Evolutionary conservation across 1,140 invertebrate species (phyloP).

Genomic region (Brachionus koreanus): DNA sequence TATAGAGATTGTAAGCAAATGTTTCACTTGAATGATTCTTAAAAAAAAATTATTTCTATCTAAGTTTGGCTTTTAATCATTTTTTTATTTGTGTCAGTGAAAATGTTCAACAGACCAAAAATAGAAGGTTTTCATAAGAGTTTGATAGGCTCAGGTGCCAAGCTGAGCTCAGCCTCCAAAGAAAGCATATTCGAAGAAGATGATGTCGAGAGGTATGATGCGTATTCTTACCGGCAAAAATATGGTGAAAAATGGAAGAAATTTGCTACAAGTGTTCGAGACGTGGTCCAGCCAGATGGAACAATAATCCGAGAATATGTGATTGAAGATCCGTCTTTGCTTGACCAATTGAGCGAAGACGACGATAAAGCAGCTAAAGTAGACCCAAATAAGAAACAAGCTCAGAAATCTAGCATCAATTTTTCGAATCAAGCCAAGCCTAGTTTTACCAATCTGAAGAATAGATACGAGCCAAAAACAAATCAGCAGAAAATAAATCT

Average conservation of each 20-base stretch:
- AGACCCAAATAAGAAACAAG: neutral
- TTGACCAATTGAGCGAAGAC: conserved; percentile 37
- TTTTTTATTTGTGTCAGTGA: conserved; percentile 3
- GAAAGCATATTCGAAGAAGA: conserved; percentile 41
- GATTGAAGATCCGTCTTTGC: conserved; percentile 40
- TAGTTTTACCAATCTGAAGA: neutral
- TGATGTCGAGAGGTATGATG: conserved; percentile 19
- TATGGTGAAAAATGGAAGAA: conserved; percentile 43
- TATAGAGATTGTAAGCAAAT: neutral
- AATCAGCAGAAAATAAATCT: neutral
- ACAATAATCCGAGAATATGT: conserved; percentile 41
- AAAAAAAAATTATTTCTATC: neutral
- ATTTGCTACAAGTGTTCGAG: conserved; percentile 20
- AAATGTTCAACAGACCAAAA: conserved; percentile 14
- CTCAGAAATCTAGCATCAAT: conserved; percentile 8
- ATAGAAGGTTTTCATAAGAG: neutral
- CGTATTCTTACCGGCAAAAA: conserved; percentile 12
- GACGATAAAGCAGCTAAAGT: neutral
- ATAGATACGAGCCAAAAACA: neutral
- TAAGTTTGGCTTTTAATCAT: neutral
- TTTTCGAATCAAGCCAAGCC: conserved; percentile 5
- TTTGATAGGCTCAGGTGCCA: neutral
- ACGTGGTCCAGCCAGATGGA: conserved; percentile 42
- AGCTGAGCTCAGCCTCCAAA: neutral
- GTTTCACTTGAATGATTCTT: neutral